A percentile compares a stretch with the other conserved stretches of the same genome.
Evolutionary conservation across 2,888 invertebrate species (phyloP).

Genomic region (Thecocarcelia acutangulata): DNA sequence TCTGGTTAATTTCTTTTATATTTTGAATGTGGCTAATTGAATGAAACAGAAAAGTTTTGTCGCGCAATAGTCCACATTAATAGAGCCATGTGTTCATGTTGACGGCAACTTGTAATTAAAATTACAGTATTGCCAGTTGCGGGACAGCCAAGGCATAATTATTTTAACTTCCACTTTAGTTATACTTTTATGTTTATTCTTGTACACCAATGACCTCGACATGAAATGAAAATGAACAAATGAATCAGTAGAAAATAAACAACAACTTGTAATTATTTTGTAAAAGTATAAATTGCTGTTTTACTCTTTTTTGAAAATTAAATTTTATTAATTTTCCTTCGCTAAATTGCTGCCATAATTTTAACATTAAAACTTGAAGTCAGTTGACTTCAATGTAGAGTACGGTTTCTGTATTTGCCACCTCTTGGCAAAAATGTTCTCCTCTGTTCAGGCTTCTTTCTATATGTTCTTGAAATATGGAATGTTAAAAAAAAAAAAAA

Average conservation of each 20-base stretch:
- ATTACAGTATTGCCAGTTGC: slow-evolving; percentile 13
- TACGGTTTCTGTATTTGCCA: neutral
- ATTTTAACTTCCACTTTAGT: slow-evolving; percentile 13
- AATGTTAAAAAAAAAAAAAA: no score
- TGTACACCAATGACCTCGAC: slow-evolving; percentile 36
- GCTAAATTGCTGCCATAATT: slow-evolving; percentile 27
- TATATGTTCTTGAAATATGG: neutral
- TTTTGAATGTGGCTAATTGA: slow-evolving; percentile 21
- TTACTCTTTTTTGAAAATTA: neutral
- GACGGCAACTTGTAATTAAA: slow-evolving; percentile 55
- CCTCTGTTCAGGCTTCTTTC: neutral
- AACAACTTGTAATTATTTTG: slow-evolving; percentile 11
- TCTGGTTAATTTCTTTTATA: neutral
- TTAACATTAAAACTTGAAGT: slow-evolving; percentile 12
- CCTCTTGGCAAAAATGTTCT: neutral
- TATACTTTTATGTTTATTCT: neutral
- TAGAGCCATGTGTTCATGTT: slow-evolving; percentile 55
- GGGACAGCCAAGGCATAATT: slow-evolving; percentile 38
- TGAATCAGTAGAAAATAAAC: neutral
- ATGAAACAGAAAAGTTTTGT: slow-evolving; percentile 27
- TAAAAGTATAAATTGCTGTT: neutral
- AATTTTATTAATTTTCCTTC: slow-evolving; percentile 24
- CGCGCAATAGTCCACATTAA: slow-evolving; percentile 11
- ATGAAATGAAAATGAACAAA: slow-evolving; percentile 26
- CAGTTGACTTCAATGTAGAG: slow-evolving; percentile 1